Evolutionary conservation across 2,888 invertebrate species (phyloP).

Genomic region (Drosophila pullipes): DNA sequence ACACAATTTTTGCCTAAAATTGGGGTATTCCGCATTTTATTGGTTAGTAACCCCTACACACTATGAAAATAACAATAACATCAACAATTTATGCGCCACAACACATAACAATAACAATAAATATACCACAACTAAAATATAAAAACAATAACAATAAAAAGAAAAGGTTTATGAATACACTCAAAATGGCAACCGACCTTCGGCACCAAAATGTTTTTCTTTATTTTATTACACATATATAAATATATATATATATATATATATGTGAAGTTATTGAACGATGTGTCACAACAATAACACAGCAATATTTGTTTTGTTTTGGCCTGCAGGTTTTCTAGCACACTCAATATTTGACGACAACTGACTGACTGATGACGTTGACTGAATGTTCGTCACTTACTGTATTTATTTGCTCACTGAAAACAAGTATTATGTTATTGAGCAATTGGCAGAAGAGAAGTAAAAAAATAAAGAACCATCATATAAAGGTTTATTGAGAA

Average conservation of each 20-base stretch:
- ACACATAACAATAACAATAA: conserved; percentile 42
- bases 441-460: neutral
- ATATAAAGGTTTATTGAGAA: conserved; percentile 12
- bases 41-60: too few relatives aligned
- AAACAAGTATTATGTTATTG: conserved; percentile 1
- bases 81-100: conserved; percentile 28
- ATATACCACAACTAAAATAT: conserved; percentile 3
- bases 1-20: too few relatives aligned
- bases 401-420: conserved; percentile 1
- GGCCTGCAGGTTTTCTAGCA: conserved; percentile 8
- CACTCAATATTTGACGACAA: conserved; percentile 4
- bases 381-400: neutral
- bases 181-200: conserved; percentile 38
- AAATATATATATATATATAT: neutral
- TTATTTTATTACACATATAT: neutral
- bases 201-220: conserved; percentile 1
- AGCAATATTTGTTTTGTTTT: conserved; percentile 20
- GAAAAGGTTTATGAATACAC: conserved; percentile 25
- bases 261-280: conserved; percentile 42
- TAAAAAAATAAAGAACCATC: neutral
- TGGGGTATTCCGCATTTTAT: conserved; percentile 21
- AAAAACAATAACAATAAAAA: conserved; percentile 8
- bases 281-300: conserved; percentile 11
- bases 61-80: conserved; percentile 1
- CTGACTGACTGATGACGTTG: too few relatives aligned